A percentile compares a stretch with the other conserved stretches of the same genome.
These are phyloP conservation scores for Rapana venosa DNA, from an alignment of 2,888 invertebrate species.

Conservation along the genomic window DNA sequence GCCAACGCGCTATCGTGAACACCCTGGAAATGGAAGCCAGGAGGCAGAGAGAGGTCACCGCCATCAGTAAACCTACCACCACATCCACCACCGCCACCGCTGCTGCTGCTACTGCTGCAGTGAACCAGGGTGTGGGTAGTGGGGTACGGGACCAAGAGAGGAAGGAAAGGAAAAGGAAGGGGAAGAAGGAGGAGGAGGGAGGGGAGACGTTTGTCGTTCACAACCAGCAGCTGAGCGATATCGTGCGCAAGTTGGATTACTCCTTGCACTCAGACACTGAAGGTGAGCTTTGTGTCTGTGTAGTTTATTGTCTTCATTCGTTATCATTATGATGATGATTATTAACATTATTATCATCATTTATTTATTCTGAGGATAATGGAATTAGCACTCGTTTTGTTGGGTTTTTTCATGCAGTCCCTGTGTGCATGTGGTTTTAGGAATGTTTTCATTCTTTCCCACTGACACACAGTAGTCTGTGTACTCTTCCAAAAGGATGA, in stretches of 20 bases:
- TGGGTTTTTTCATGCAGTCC: background rate
- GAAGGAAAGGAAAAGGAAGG: background rate
- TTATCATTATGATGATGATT: background rate
- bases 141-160: background rate
- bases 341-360: background rate
- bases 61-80: background rate
- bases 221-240: slow-evolving; percentile 20
- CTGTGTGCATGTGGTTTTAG: background rate
- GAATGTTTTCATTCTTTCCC: background rate
- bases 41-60: background rate
- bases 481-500: background rate
- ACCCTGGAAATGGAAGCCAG: slow-evolving; percentile 33
- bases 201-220: slow-evolving; percentile 6
- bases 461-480: background rate
- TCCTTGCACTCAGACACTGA: slow-evolving; percentile 45
- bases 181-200: background rate
- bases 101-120: background rate
- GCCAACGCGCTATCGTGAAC: slow-evolving; percentile 40
- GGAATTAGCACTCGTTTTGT: background rate
- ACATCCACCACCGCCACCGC: background rate
- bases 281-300: background rate
- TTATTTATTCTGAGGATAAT: background rate
- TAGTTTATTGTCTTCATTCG: background rate
- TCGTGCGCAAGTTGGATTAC: slow-evolving; percentile 42
- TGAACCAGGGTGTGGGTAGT: background rate